These are phyloP conservation scores for Hydrotaea cyrtoneurina DNA, from an alignment of 2,888 invertebrate genomes.

Conservation along the genomic window DNA sequence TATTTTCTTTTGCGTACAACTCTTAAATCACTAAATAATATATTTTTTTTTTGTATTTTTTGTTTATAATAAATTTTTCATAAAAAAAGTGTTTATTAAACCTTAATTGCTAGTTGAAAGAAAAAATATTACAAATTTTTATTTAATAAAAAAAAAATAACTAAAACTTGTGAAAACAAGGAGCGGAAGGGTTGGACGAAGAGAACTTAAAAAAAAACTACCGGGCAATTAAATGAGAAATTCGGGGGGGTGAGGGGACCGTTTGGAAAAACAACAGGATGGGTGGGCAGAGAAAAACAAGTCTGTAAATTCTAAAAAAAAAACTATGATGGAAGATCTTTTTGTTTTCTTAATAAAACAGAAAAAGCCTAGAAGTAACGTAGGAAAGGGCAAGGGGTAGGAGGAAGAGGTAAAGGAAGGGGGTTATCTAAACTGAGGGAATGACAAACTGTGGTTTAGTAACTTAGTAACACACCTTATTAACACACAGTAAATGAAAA, in stretches of 20 bases:
- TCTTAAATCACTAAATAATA: slow-evolving; percentile 67
- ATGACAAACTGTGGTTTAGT: slow-evolving; percentile 24
- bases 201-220: slow-evolving; percentile 19
- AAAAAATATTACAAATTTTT: slow-evolving; percentile 42
- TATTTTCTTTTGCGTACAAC: slow-evolving; percentile 63
- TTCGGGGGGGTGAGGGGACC: not conserved
- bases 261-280: not conserved
- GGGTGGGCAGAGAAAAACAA: not conserved
- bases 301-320: slow-evolving; percentile 13
- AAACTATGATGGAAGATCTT: slow-evolving; percentile 30
- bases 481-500: slow-evolving; percentile 22
- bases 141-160: slow-evolving; percentile 45
- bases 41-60: slow-evolving; percentile 50
- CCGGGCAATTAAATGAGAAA: slow-evolving; percentile 37
- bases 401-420: not conserved
- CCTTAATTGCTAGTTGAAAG: slow-evolving; percentile 41
- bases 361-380: slow-evolving; percentile 72
- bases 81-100: slow-evolving; percentile 45
- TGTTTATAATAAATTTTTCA: slow-evolving; percentile 43
- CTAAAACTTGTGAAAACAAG: slow-evolving; percentile 33
- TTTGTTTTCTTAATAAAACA: slow-evolving; percentile 74
- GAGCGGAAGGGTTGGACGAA: not conserved
- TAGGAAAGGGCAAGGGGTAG: not conserved
- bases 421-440: slow-evolving; percentile 19
- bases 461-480: slow-evolving; percentile 6